Conservation (phyloP, 2,888 invertebrate species). For the Eilema sororculum region DNA sequence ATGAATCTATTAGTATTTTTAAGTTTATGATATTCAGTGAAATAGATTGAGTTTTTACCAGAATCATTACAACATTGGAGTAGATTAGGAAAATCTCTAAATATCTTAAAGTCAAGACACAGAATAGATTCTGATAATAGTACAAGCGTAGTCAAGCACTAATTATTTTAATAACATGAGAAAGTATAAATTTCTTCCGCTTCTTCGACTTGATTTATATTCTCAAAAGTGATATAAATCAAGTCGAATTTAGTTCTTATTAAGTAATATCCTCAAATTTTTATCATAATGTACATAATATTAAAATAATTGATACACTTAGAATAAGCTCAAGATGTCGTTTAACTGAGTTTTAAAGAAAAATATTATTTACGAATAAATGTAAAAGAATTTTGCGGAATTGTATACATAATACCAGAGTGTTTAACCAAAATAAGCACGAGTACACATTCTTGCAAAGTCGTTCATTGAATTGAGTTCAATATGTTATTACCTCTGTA, state of each 20-base stretch:
- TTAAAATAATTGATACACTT: background rate
- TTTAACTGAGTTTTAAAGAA: background rate
- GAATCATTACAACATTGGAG: too few species aligned
- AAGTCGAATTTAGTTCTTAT: too few species aligned
- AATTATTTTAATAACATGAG: background rate
- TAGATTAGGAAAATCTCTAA: background rate
- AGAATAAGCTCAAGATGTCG: background rate
- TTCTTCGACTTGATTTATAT: background rate
- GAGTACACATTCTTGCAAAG: background rate
- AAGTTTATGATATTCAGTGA: too few species aligned
- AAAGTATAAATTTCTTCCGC: background rate
- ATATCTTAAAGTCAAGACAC: background rate
- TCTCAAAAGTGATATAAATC: background rate
- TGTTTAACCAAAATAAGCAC: background rate
- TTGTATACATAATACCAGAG: too few species aligned
- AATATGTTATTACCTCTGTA: constrained; percentile 11
- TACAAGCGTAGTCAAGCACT: background rate
- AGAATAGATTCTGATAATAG: too few species aligned
- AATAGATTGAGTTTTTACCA: too few species aligned
- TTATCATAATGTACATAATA: background rate
- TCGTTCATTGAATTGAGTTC: background rate
- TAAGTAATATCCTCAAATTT: too few species aligned
- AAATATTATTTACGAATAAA: background rate
- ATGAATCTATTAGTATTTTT: too few species aligned
- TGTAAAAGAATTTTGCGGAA: background rate